phyloP scores from a whole-genome alignment of 1,140 invertebrate genomes.

The Teleopsis dalmanni region DNA sequence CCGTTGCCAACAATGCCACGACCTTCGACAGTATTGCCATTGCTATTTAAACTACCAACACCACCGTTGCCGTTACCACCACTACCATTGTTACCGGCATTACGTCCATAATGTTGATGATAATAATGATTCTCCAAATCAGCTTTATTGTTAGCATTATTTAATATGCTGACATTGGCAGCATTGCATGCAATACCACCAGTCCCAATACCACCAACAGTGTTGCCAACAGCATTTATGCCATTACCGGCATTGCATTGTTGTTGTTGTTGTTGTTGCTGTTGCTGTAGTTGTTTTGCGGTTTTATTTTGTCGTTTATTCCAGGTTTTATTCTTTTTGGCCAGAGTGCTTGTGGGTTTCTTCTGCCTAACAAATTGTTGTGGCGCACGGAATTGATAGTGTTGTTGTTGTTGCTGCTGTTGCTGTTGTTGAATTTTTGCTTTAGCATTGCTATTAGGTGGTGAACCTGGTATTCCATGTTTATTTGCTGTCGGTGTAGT shows the following conservation, averaged over 20 bases:
- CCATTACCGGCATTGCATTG: background rate
- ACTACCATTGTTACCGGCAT: slow-evolving; percentile 2
- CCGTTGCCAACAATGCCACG: slow-evolving; percentile 4
- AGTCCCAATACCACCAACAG: slow-evolving; percentile 4
- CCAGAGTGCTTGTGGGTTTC: slow-evolving; percentile 14
- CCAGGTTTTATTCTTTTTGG: slow-evolving; percentile 32
- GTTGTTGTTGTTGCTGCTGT: slow-evolving; percentile 17
- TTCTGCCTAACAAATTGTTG: slow-evolving; percentile 24
- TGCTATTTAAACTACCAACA: slow-evolving; percentile 20
- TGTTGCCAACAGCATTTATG: slow-evolving; percentile 7
- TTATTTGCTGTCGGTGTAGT: slow-evolving; percentile 12
- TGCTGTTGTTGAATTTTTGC: slow-evolving; percentile 19
- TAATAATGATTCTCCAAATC: slow-evolving; percentile 32
- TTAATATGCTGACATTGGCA: background rate
- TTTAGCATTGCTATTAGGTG: slow-evolving; percentile 19
- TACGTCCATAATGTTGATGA: slow-evolving; percentile 2
- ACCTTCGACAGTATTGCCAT: slow-evolving; percentile 3
- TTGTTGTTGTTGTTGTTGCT: slow-evolving; percentile 10
- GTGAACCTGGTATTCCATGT: slow-evolving; percentile 18
- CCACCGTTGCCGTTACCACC: slow-evolving; percentile 7
- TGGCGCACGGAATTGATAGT: slow-evolving; percentile 39
- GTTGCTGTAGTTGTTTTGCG: slow-evolving; percentile 11
- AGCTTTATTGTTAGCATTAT: slow-evolving; percentile 26
- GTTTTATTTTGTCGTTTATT: slow-evolving; percentile 30
- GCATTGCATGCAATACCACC: background rate